Conservation (phyloP, 2,113 vertebrate genomes). For the Sceloporus tristichus region DNA sequence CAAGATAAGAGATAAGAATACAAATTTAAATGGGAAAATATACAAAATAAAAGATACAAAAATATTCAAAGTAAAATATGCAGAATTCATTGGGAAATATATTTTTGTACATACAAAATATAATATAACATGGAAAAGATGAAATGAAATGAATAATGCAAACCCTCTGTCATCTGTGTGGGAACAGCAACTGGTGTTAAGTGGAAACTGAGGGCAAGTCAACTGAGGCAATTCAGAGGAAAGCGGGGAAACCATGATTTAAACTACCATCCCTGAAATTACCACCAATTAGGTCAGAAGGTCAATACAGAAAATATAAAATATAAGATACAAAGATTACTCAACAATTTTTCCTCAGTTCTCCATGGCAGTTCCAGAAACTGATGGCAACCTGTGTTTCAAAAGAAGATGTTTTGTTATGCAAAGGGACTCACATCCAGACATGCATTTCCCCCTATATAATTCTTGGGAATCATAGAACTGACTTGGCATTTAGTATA, state of each 20-base stretch:
- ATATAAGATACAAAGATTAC: neutral
- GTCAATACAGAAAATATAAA: neutral
- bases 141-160: neutral
- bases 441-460: neutral
- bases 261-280: neutral
- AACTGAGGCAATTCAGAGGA: neutral
- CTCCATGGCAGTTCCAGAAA: neutral
- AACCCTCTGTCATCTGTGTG: neutral
- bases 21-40: no score
- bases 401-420: no score
- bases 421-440: neutral
- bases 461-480: no score
- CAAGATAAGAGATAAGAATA: no score
- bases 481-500: neutral
- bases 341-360: neutral
- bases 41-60: neutral
- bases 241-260: no score
- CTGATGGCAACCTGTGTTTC: neutral
- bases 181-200: neutral
- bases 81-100: no score
- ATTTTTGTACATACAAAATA: no score
- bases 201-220: neutral
- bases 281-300: neutral
- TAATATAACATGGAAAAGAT: neutral
- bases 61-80: neutral